These are phyloP conservation scores for Hippasteria phrygiana DNA, from an alignment of 53 echinoderm and acorn worm genomes.

Conservation along the genomic window DNA sequence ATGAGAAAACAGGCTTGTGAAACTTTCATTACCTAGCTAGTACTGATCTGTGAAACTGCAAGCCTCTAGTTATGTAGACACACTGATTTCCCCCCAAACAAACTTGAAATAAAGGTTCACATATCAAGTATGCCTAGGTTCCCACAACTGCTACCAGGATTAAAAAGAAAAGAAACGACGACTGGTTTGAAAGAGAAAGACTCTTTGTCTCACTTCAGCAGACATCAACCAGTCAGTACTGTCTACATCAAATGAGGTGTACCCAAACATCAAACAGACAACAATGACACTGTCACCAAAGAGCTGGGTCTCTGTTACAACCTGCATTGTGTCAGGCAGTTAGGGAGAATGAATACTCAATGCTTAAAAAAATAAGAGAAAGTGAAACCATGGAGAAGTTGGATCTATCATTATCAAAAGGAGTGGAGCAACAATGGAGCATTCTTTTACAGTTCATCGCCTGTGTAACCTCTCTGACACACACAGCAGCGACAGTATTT, in stretches of 20 bases:
- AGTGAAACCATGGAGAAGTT: not conserved
- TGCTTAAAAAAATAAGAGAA: not conserved
- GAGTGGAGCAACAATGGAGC: no score
- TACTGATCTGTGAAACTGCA: no score
- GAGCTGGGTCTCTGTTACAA: not conserved
- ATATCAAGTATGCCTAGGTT: not conserved
- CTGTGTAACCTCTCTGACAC: no score
- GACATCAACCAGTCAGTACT: not conserved
- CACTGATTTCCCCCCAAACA: not conserved
- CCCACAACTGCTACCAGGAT: not conserved
- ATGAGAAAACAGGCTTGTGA: no score
- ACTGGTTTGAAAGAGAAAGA: not conserved
- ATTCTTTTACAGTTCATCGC: no score
- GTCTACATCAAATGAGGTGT: conserved; percentile 29
- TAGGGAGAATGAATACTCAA: not conserved
- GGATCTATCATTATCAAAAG: no score
- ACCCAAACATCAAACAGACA: not conserved
- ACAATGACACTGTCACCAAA: no score
- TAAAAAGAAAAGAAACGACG: not conserved
- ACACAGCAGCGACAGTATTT: no score
- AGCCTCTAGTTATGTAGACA: no score
- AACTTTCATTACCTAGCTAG: no score
- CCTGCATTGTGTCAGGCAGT: not conserved
- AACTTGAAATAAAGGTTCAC: not conserved
- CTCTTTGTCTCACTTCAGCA: not conserved